Evolutionary conservation across 2,113 vertebrate genomes (phyloP).

Genomic region (Rhinogobius similis): DNA sequence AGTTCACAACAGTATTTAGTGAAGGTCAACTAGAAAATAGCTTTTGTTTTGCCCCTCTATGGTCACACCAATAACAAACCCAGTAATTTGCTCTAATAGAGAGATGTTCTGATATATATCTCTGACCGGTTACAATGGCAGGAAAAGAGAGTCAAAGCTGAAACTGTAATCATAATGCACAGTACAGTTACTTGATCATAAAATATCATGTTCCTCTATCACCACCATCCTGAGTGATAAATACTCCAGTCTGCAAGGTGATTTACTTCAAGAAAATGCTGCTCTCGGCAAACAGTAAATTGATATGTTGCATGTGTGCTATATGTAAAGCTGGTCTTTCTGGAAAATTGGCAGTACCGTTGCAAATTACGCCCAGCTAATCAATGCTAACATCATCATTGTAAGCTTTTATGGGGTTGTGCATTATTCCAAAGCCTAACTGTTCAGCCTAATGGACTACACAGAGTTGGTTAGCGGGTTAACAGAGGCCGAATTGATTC

Average conservation of each 20-base stretch:
- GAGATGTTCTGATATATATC: not conserved
- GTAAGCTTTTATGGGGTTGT: constrained; percentile 1
- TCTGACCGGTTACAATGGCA: too few relatives aligned
- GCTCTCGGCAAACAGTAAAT: not conserved
- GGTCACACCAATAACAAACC: not conserved
- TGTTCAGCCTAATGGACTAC: constrained; percentile 15
- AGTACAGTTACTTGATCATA: not conserved
- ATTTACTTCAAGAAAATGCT: not conserved
- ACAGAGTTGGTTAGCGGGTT: constrained; percentile 32
- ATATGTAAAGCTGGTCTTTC: not conserved
- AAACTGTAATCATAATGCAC: not conserved
- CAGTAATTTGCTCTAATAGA: not conserved
- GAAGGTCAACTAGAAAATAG: not conserved
- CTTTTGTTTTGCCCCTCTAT: not conserved
- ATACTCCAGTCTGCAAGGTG: not conserved
- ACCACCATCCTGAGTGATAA: not conserved
- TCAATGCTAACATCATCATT: not conserved
- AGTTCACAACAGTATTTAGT: not conserved
- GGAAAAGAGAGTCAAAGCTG: not conserved
- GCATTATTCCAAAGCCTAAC: not conserved
- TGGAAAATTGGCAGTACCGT: not conserved
- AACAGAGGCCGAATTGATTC: constrained; percentile 41
- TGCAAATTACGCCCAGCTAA: not conserved
- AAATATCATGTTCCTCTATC: not conserved
- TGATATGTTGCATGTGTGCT: not conserved